Percentiles rank a stretch among this genome's conserved stretches.
Conservation (phyloP, 2,797 vertebrate genomes). For the Amazona finschi region DNA sequence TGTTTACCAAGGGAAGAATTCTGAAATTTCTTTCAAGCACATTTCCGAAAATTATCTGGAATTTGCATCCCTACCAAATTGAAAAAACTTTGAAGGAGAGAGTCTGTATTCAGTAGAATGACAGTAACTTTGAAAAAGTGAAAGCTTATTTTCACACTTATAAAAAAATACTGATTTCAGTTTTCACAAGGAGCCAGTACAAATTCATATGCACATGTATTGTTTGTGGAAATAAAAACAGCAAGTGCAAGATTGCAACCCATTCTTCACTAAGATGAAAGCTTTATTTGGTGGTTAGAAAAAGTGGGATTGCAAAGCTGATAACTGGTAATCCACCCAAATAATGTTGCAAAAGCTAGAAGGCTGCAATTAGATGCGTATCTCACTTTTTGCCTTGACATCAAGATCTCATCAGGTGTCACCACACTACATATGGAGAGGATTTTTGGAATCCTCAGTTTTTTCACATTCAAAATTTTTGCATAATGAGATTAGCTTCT, state of each 20-base stretch:
- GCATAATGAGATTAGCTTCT: conserved; percentile 4
- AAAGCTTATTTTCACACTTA: not conserved
- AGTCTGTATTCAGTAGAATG: not conserved
- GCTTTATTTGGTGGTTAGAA: not conserved
- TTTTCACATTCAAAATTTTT: conserved; percentile 30
- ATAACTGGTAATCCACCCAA: not conserved
- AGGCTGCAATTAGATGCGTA: not conserved
- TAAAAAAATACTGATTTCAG: fast-evolving
- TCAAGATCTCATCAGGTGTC: conserved; percentile 9
- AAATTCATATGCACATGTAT: fast-evolving
- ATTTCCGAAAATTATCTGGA: not conserved
- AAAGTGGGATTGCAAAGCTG: not conserved
- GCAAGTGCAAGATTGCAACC: not conserved
- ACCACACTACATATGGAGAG: not conserved
- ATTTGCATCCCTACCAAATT: not conserved
- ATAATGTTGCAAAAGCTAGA: not conserved
- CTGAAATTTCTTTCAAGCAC: not conserved
- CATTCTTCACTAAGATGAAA: not conserved
- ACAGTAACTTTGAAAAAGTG: not conserved
- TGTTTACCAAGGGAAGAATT: not conserved
- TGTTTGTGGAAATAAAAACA: not conserved
- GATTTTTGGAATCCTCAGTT: conserved; percentile 37
- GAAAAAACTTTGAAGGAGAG: not conserved
- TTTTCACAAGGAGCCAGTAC: not conserved
- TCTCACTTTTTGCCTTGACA: not conserved